Evolutionary conservation across 2,797 vertebrate species (phyloP).

Genomic region (Babyrousa celebensis): DNA sequence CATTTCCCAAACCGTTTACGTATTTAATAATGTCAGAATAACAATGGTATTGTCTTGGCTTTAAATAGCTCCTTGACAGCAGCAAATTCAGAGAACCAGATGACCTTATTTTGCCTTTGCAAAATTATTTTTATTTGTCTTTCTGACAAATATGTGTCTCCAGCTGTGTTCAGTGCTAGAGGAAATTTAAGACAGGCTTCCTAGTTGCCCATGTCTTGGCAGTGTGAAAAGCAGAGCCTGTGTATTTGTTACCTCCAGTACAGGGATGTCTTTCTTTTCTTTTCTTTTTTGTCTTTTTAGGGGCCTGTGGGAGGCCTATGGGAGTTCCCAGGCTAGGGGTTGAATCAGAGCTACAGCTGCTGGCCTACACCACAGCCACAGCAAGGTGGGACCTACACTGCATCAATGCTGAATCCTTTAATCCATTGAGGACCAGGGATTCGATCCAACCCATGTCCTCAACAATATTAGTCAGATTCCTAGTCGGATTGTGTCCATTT

Average conservation of each 20-base stretch:
- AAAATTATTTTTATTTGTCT: no score
- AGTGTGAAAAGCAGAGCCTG: neutral
- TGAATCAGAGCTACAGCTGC: no score
- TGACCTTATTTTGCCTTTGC: slow-evolving; percentile 62
- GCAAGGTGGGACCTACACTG: no score
- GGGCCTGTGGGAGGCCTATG: no score
- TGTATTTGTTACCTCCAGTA: neutral
- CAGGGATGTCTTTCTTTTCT: neutral
- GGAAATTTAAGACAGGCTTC: neutral
- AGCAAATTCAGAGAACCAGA: slow-evolving; percentile 17
- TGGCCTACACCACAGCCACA: no score
- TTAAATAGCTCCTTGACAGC: slow-evolving; percentile 58
- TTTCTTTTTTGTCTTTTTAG: no score
- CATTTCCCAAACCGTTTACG: slow-evolving; percentile 41
- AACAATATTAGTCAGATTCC: no score
- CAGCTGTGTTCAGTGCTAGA: slow-evolving; percentile 17
- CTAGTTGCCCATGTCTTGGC: neutral
- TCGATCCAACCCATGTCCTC: no score
- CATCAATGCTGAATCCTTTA: no score
- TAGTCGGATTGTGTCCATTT: no score
- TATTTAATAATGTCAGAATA: slow-evolving; percentile 48
- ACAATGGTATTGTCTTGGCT: neutral
- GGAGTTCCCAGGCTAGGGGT: no score
- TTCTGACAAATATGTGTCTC: neutral
- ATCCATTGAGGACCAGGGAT: no score